Percentiles rank a stretch among this genome's conserved stretches.
Evolutionary conservation across 2,888 invertebrate genomes (phyloP).

Genomic region (Andrena camellia): DNA sequence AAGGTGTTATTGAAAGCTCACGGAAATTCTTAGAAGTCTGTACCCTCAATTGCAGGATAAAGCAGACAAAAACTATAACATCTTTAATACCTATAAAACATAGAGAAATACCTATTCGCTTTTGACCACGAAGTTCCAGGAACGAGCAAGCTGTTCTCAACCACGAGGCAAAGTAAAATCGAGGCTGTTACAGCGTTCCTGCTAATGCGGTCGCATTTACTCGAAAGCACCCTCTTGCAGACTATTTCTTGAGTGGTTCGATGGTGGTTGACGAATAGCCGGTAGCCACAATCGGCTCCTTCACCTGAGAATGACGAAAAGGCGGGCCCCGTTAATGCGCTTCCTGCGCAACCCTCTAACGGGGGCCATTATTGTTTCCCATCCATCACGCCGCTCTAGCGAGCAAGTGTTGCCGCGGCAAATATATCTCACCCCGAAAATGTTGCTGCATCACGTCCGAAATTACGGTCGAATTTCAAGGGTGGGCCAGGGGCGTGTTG

Average conservation of each 20-base stretch:
- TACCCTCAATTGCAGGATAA: too few relatives aligned
- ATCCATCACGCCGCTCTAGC: conserved; percentile 69
- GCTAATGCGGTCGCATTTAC: conserved; percentile 30
- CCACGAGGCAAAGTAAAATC: conserved; percentile 1
- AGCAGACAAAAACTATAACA: not conserved
- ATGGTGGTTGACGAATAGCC: conserved; percentile 20
- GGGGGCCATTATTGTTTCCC: conserved; percentile 73
- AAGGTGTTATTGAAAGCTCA: not conserved
- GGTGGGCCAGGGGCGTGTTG: conserved; percentile 32
- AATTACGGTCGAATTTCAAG: conserved; percentile 72
- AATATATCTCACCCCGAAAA: conserved; percentile 65
- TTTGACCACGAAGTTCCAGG: not conserved
- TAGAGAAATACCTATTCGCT: not conserved
- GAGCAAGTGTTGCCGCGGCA: conserved; percentile 45
- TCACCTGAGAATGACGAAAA: conserved; percentile 61
- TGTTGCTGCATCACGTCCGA: conserved; percentile 78
- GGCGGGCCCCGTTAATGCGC: conserved; percentile 66
- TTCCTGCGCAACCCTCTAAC: conserved; percentile 67
- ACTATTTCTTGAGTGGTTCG: conserved; percentile 27
- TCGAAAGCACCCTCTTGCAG: conserved; percentile 6
- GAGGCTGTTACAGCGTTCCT: conserved; percentile 11
- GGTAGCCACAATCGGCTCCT: conserved; percentile 45
- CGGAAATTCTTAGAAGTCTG: not conserved
- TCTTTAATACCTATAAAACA: not conserved
- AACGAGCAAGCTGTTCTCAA: not conserved